phyloP scores from a whole-genome alignment of 2,797 vertebrate species.

The Neosilurus mollespiculum region DNA sequence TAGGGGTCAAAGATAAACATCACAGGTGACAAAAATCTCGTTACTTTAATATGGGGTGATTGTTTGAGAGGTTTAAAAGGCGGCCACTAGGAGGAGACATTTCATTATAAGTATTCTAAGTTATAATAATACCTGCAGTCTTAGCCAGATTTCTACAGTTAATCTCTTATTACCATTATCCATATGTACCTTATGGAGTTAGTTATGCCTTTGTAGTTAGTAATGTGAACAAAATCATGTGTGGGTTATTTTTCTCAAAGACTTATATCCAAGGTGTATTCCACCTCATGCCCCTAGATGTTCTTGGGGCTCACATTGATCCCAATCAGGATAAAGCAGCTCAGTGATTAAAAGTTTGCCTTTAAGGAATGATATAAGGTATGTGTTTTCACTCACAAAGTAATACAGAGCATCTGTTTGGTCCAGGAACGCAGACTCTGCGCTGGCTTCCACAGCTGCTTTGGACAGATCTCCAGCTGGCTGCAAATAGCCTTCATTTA shows the following conservation, averaged over 20 bases:
- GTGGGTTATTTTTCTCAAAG: not conserved
- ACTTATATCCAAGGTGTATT: not conserved
- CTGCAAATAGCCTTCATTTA: slow-evolving; percentile 91
- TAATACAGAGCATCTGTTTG: slow-evolving; percentile 86
- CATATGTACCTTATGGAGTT: too few relatives aligned
- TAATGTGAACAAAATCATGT: not conserved
- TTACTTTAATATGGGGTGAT: too few relatives aligned
- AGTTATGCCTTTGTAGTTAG: not conserved
- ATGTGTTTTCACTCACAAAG: slow-evolving; percentile 80
- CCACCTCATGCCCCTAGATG: not conserved
- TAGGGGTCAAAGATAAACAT: too few relatives aligned
- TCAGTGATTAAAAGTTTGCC: not conserved
- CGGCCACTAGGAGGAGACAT: too few relatives aligned
- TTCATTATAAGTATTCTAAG: too few relatives aligned
- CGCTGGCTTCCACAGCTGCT: slow-evolving; percentile 69
- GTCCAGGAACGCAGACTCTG: slow-evolving; percentile 82
- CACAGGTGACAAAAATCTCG: too few relatives aligned
- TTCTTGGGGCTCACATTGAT: not conserved
- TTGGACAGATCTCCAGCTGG: slow-evolving; percentile 88
- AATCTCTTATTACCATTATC: too few relatives aligned
- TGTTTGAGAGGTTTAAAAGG: too few relatives aligned
- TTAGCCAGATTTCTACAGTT: too few relatives aligned
- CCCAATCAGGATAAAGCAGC: not conserved
- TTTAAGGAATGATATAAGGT: not conserved
- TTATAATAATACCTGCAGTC: too few relatives aligned